phyloP scores from a whole-genome alignment of 1,140 invertebrate genomes.

The Bombus waltoni region DNA sequence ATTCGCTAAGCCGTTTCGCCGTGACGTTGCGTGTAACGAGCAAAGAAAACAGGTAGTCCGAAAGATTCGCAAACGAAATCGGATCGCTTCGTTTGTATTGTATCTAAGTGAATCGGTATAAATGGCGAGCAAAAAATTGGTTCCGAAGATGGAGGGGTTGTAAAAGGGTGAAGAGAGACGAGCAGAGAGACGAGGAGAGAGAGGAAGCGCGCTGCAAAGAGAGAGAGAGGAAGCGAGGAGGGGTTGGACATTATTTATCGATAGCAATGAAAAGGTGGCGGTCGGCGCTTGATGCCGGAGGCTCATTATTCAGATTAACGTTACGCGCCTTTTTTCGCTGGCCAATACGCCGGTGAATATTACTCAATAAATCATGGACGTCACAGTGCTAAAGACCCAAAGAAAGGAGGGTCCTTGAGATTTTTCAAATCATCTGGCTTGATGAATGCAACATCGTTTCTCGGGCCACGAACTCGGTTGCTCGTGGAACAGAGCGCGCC shows the following conservation, averaged over 20 bases:
- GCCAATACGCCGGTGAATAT: slow-evolving; percentile 69
- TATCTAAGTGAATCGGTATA: slow-evolving; percentile 63
- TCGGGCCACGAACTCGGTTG: slow-evolving; percentile 60
- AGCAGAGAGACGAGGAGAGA: too few species aligned
- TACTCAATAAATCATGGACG: slow-evolving; percentile 70
- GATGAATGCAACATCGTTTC: slow-evolving; percentile 71
- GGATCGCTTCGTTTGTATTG: slow-evolving; percentile 52
- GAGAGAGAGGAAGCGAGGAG: slow-evolving; percentile 1
- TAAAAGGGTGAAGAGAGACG: background rate
- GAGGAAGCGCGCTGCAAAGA: background rate
- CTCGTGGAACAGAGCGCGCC: slow-evolving; percentile 29
- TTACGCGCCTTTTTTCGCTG: slow-evolving; percentile 69
- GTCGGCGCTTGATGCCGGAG: slow-evolving; percentile 68
- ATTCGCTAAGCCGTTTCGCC: background rate
- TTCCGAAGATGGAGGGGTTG: slow-evolving; percentile 2
- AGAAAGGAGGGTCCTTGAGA: slow-evolving; percentile 70
- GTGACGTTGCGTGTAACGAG: background rate
- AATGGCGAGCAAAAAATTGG: slow-evolving; percentile 50
- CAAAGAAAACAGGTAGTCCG: slow-evolving; percentile 37
- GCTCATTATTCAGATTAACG: slow-evolving; percentile 72
- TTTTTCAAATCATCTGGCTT: slow-evolving; percentile 70
- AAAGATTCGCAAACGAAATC: slow-evolving; percentile 49
- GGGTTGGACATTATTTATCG: slow-evolving; percentile 69
- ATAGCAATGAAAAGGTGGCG: slow-evolving; percentile 71
- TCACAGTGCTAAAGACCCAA: slow-evolving; percentile 71